Conservation (phyloP, 2,888 invertebrate species). For the Ligdia adustata region DNA sequence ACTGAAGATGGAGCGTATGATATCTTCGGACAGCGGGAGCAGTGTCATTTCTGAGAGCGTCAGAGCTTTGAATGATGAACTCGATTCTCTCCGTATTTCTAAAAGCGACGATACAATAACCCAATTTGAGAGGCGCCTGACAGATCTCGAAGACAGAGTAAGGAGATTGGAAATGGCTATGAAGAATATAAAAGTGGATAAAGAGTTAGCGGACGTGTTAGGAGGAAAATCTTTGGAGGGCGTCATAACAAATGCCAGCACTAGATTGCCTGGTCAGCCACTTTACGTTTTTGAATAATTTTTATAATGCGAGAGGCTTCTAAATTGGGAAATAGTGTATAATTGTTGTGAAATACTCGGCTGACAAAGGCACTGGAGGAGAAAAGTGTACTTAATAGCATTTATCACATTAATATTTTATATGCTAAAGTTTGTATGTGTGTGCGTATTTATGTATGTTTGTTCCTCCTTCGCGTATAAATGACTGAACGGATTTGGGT, state of each 20-base stretch:
- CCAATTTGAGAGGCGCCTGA: conserved; percentile 42
- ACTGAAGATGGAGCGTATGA: not conserved
- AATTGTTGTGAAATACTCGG: no score
- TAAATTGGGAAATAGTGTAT: no score
- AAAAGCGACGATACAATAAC: conserved; percentile 38
- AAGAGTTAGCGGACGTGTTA: conserved; percentile 2
- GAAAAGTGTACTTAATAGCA: no score
- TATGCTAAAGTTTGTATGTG: no score
- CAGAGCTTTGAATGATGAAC: conserved; percentile 42
- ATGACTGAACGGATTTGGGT: no score
- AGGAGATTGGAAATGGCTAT: conserved; percentile 37
- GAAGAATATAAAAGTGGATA: not conserved
- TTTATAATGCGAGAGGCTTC: no score
- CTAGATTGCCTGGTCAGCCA: not conserved
- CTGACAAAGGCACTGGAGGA: no score
- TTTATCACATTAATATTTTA: no score
- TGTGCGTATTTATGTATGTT: no score
- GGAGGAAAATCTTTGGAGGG: not conserved
- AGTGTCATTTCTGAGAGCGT: conserved; percentile 33
- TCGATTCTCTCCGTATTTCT: conserved; percentile 41
- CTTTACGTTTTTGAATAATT: conserved; percentile 12
- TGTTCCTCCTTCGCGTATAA: no score
- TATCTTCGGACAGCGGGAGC: conserved; percentile 8
- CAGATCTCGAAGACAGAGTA: conserved; percentile 45
- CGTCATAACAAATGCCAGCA: not conserved